phyloP scores from a whole-genome alignment of 2,113 vertebrate genomes.

The Lepus timidus region DNA sequence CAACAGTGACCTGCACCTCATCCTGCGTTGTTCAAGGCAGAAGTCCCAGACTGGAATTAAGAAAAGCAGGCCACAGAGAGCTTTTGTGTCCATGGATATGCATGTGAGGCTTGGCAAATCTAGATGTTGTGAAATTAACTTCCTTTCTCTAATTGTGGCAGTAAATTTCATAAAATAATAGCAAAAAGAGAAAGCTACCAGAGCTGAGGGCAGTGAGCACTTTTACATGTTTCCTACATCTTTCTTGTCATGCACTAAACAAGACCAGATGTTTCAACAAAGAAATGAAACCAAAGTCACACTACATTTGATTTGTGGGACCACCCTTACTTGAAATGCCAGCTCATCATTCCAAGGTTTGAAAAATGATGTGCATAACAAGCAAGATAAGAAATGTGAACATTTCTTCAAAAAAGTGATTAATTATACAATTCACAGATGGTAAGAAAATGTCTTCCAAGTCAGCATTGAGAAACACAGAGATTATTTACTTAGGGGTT shows the following conservation, averaged over 20 bases:
- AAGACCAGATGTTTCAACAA: conserved; percentile 74
- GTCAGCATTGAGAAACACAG: neutral
- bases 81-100: conserved; percentile 60
- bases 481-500: neutral
- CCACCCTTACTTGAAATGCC: conserved; percentile 75
- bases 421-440: conserved; percentile 48
- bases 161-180: conserved; percentile 57
- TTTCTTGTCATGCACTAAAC: conserved; percentile 54
- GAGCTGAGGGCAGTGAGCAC: neutral
- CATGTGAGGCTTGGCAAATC: conserved; percentile 81
- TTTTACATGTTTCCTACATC: conserved; percentile 19
- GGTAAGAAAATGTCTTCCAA: conserved; percentile 60
- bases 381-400: conserved; percentile 70
- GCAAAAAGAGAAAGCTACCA: conserved; percentile 35
- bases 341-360: conserved; percentile 51
- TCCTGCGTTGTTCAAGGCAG: conserved; percentile 66
- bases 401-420: conserved; percentile 65
- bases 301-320: conserved; percentile 77
- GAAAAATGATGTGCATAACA: conserved; percentile 71
- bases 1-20: conserved; percentile 63
- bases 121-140: conserved; percentile 76
- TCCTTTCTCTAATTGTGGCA: conserved; percentile 78
- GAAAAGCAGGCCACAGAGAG: conserved; percentile 76
- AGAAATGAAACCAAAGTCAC: conserved; percentile 68
- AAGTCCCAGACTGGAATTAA: conserved; percentile 71